Base-by-base conservation (phyloP, 2,797 vertebrate species). In the Cyclura pinguis region DNA sequence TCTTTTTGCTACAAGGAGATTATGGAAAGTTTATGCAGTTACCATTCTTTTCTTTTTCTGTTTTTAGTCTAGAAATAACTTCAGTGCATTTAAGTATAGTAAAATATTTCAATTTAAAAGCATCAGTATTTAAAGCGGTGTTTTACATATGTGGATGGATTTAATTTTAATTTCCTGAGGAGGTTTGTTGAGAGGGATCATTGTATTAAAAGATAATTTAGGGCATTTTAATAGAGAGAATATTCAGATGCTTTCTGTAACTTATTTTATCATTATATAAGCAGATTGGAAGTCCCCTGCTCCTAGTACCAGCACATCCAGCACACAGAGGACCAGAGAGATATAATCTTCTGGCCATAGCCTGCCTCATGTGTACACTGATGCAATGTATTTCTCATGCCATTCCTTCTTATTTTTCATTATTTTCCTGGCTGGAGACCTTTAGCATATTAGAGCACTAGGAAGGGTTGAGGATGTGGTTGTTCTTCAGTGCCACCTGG, bases 1-100 rank as follows among this genome's bases (percentile, higher is more conserved):
- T 59, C 67, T 89, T 93, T 91, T 90, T 92, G 91, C 47, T 55
- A 76, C 74, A 29, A 82, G 73, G 80, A 92, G 74, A 78, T 80
- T 92, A 64, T 86, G 1, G 57, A 81, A 88, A 80, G 81, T 73
- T 88, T 35, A 52, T 57, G 88, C 87, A 77, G 50, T 42, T 88
- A 1, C 35, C 92, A 6, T 55, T 92, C 27, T 13, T 87, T 32
- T 32, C 67, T 69, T 69, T 57, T 13, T 87, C 27, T 32, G 27
- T 69, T 69, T 52, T 12, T n/a, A 59, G 59, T 69, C 42, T 27
- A 24, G 32, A 88, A 76, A 88, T 72, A 85, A 84, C 29, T 0
- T 0, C 81, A 50, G 64, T 84, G 89, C 80, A 82, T 72, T 35
- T 69, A 69, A 69, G 27, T 32, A 69, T 69, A 69, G 29, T 69